Conservation (phyloP, 1,140 invertebrate species). For the Asbolus verrucosus region DNA sequence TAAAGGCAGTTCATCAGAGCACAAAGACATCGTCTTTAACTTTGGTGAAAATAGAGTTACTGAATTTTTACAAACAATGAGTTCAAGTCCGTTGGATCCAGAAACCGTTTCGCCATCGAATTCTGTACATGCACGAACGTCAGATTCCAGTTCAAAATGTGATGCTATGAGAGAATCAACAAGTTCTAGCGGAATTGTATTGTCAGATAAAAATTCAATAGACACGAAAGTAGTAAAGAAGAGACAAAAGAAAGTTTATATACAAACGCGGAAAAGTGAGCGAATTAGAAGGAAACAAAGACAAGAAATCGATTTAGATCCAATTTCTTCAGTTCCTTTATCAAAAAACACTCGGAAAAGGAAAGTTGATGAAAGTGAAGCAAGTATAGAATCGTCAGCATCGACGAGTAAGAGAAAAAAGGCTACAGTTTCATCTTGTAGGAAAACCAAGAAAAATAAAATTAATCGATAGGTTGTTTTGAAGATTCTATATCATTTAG, state of each 20-base stretch:
- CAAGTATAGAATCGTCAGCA: conserved; percentile 47
- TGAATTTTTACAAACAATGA: conserved; percentile 58
- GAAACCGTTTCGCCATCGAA: conserved; percentile 30
- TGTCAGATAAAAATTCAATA: conserved; percentile 60
- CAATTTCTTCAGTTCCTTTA: conserved; percentile 51
- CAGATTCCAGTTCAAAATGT: conserved; percentile 29
- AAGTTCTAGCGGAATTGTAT: conserved; percentile 59
- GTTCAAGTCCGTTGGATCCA: conserved; percentile 53
- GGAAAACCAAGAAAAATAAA: conserved; percentile 44
- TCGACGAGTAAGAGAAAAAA: conserved; percentile 58
- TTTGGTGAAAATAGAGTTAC: conserved; percentile 58
- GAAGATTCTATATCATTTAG: conserved; percentile 28
- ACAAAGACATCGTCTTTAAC: conserved; percentile 57
- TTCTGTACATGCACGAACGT: conserved; percentile 2
- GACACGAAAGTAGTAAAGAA: conserved; percentile 54
- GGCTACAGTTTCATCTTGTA: conserved; percentile 17
- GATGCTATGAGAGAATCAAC: conserved; percentile 55
- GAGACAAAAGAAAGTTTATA: conserved; percentile 55
- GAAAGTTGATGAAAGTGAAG: conserved; percentile 50
- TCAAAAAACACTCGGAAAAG: conserved; percentile 57
- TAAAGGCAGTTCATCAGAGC: conserved; percentile 47
- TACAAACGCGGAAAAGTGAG: conserved; percentile 61
- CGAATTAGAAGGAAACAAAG: conserved; percentile 60
- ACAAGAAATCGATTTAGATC: conserved; percentile 59
- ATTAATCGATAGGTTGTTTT: conserved; percentile 36